Base-by-base conservation (phyloP, 1,140 invertebrate species). In the Drosophila nebulosa region DNA sequence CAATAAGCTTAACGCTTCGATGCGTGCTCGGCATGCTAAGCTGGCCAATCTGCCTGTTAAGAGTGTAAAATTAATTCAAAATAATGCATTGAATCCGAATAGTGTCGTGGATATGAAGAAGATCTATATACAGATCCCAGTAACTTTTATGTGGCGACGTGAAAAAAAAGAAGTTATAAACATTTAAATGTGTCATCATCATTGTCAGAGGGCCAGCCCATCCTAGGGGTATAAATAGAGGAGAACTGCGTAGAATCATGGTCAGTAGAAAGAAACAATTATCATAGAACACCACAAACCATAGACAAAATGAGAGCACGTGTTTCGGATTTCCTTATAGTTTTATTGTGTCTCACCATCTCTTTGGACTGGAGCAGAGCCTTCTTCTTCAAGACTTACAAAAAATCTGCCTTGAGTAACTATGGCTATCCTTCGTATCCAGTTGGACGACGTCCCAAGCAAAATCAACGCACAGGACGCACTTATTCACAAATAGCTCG, bases 191-290 rank as follows among this genome's bases (percentile, higher is more conserved):
- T 88, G 81, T 85, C 81, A 85, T 79, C 69, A 21, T 16, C 22
- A 32, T 32, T 22, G 16, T 32, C 10, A 10, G 9, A 9, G 30
- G 30, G 7, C 30, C 7, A 27, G 5, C 3, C 27, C 27, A 30
- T 30, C 27, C 27, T n/a, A 22, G 69, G 73, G 77, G 81, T 88
- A 88, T 88, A 88, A 88, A 88, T 83, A 88, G 75, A 52, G 14
- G 60, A 64, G 65, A 61, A 67, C 60, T 63, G 58, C 66, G 74
- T 60, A 70, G 64, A 75, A 63, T 12, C 36, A 21, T 56, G 14
- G 64, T 18, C 83, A 85, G 78, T 78, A 71, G 51, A 46, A 12
- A 5, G 16, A 58, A 61, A 52, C 53, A 46, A 65, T 69, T 50
- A 42, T 24, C 59, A 22, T 27, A 63, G 51, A 64, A n/a, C n/a